Evolutionary conservation across 2,113 vertebrate species (phyloP), one percentile per base, ranked within the genome.

Genomic region (Isichthys henryi): DNA sequence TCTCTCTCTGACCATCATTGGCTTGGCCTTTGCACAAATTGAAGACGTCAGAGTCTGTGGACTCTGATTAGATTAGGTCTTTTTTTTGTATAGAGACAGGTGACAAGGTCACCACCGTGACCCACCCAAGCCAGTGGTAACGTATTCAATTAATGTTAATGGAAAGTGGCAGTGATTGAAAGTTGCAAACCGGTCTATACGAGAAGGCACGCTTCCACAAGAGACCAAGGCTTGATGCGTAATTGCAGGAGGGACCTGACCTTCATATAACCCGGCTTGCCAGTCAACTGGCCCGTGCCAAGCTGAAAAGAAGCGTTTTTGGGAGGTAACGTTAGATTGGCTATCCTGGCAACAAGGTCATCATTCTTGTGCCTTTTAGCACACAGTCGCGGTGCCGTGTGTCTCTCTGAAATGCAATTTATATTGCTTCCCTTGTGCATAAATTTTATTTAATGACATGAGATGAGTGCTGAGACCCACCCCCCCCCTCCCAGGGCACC

Each of bases 401-500:
- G 45, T 50, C 83, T 49, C 45, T 27, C 45, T 86, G 13, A 17
- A 86, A 48, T 48, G 45, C 23, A 15, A 8, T 27, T 86, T 31
- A 50, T 86, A 48, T 50, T 15, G 3, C 45, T 49, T 85, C 74
- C 74, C 35, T 49, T 85, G 45, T 23, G 43, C 23, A n/a, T 49
- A 49, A 48, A 45, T 85, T 49, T 85, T 85, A 49, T 85, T 80
- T 80, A 39, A 43, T 80, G 74, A 80, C 74, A 80, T 80, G 74
- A 80, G 74, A 80, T 80, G 70, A 35, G 31, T 77, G 74, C 74
- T 35, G 74, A 43, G 74, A 17, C 13, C 35, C 13, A 3, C 70
- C 13, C 0, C 53, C 70, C 35, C 5, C 31, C 17, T 3, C 3
- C 19, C 21, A 21, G 39, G 82, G 82, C 21, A 85, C 19, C 43